Evolutionary conservation across 2,113 vertebrate genomes (phyloP), one percentile per base, ranked within the genome.

Genomic region (Nothocercus nigrocapillus): DNA sequence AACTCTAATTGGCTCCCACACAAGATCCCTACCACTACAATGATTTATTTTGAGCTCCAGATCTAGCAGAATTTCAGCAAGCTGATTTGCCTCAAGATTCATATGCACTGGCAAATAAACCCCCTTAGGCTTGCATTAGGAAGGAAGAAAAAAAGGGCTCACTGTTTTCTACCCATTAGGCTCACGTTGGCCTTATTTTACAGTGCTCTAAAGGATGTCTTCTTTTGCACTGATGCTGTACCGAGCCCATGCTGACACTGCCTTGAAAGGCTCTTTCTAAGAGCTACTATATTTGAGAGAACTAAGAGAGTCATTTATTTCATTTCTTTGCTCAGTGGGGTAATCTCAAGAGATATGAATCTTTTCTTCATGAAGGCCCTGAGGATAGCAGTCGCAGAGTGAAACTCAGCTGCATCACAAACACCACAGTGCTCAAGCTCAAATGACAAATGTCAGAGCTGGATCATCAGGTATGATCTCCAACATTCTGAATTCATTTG

Each of bases 1-100:
- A 94, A 54, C 76, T 88, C 70, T 95, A 89, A 92, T 90, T 97
- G 93, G 85, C 83, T 96, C 56, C 86, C 64, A 73, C 73, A 66
- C 62, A 91, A 82, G 89, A 92, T 93, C 63, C 28, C 54, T 81
- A 58, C 62, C 76, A 77, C 63, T 51, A 30, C 53, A 76, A 40
- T 88, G 82, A 95, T 82, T 92, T 93, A 77, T 78, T 73, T 1
- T 2, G 44, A 82, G n/a, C 18, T 85, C n/a, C 69, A 68, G 17
- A 81, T 90, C 54, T 45, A 92, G 91, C 58, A 70, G 68, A 89
- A 86, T 64, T 91, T 70, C 69, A 88, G 76, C 53, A 72, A 49
- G 73, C 36, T 93, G 80, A 84, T 88, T 93, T 90, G 90, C 77
- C 92, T 77, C 86, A 79, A 81, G 84, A 88, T 59, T 85, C 40